phyloP scores from a whole-genome alignment of 1,140 invertebrate genomes.

The Zaprionus camerounensis region DNA sequence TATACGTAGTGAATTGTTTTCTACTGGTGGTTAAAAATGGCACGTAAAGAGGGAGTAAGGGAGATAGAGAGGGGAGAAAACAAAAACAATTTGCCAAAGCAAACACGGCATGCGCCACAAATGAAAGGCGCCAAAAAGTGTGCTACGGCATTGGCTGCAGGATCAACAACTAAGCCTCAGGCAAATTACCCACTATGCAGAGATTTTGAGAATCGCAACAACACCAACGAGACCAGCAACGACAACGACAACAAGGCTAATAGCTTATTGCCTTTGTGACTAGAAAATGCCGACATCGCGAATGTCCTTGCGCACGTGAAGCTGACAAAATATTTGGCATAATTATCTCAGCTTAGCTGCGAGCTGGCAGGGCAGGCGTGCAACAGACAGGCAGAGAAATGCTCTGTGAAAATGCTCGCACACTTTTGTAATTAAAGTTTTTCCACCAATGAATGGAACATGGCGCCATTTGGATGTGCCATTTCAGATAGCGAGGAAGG shows the following conservation, averaged over 20 bases:
- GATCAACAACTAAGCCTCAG: slow-evolving; percentile 45
- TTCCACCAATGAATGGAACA: slow-evolving; percentile 46
- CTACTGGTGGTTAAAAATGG: slow-evolving; percentile 30
- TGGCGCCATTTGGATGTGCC: slow-evolving; percentile 66
- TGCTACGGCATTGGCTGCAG: slow-evolving; percentile 36
- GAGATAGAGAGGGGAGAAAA: neutral
- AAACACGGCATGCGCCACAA: slow-evolving; percentile 15
- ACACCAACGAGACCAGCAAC: neutral
- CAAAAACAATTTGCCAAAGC: slow-evolving; percentile 24
- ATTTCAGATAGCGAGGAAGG: slow-evolving; percentile 51
- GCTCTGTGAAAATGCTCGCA: slow-evolving; percentile 24
- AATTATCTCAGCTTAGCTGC: slow-evolving; percentile 55
- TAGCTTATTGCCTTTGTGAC: slow-evolving; percentile 25
- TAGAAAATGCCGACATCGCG: slow-evolving; percentile 20
- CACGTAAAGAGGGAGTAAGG: neutral
- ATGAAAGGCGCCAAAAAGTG: slow-evolving; percentile 36
- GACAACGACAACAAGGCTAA: slow-evolving; percentile 7
- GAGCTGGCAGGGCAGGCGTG: neutral
- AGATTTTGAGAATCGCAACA: slow-evolving; percentile 30
- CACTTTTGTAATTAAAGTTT: slow-evolving; percentile 73
- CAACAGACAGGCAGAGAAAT: neutral
- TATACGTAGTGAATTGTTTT: slow-evolving; percentile 39
- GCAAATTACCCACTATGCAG: slow-evolving; percentile 35
- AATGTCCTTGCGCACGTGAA: slow-evolving; percentile 25
- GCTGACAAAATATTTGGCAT: slow-evolving; percentile 59